Percentiles rank a stretch among this genome's conserved stretches.
These are phyloP conservation scores for Emys orbicularis DNA, from an alignment of 2,797 vertebrate genomes.

Conservation along the genomic window DNA sequence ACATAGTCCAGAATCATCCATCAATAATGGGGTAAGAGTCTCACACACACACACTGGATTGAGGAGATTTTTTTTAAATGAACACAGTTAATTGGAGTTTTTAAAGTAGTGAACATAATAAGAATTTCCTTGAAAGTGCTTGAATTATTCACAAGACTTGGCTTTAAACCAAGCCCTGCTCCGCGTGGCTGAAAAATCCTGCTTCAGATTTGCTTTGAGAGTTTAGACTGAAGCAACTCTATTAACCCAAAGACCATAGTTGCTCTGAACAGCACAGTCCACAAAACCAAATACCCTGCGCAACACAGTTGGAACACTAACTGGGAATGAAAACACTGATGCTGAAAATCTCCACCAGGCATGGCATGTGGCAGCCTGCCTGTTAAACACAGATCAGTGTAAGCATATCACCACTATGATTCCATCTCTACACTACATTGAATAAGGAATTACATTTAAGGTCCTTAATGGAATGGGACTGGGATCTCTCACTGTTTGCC, in stretches of 20 bases:
- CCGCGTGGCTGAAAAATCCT: not conserved
- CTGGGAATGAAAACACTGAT: too few species aligned
- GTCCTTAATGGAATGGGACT: not conserved
- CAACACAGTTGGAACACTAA: not conserved
- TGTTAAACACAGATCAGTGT: not conserved
- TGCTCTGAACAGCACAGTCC: not conserved
- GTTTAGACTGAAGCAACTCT: not conserved
- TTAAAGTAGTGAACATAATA: not conserved
- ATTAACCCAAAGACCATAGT: not conserved
- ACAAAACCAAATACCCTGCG: not conserved
- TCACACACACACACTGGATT: not conserved
- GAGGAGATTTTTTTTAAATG: not conserved
- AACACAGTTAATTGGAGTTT: not conserved
- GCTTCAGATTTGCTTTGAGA: not conserved
- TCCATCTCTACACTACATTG: not conserved
- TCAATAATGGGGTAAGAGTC: accelerated
- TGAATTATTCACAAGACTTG: not conserved
- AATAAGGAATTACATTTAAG: not conserved
- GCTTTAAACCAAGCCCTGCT: not conserved
- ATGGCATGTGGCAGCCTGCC: not conserved
- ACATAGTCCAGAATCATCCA: accelerated
- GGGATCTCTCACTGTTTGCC: too few species aligned
- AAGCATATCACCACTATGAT: not conserved
- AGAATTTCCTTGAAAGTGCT: too few species aligned
- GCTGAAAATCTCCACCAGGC: not conserved